Evolutionary conservation across 2,888 invertebrate genomes (phyloP).

Genomic region (Ommatoiulus sabulosus): DNA sequence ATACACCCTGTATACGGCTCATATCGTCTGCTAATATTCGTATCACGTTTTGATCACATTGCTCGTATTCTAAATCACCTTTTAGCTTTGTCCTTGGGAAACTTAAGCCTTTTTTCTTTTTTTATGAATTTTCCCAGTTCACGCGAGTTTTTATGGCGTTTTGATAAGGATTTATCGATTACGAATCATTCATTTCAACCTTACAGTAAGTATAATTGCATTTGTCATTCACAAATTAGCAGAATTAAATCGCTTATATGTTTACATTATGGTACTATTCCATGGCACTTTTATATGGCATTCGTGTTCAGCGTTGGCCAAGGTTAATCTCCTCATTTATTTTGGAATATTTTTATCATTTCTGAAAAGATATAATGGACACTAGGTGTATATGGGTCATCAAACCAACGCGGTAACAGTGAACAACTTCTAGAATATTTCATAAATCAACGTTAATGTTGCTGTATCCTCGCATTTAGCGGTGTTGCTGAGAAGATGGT

Average conservation of each 20-base stretch:
- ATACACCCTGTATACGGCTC: not conserved
- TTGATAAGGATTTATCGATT: slow-evolving; percentile 35
- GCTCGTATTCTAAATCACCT: not conserved
- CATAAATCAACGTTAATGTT: not conserved
- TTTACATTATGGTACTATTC: not conserved
- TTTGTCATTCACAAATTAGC: not conserved
- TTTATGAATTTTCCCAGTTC: slow-evolving; percentile 31
- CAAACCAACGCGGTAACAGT: not conserved
- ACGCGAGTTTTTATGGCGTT: slow-evolving; percentile 38
- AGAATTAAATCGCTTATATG: not conserved
- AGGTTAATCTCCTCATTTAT: not conserved
- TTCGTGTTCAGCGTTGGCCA: not conserved
- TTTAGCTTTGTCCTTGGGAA: slow-evolving; percentile 35
- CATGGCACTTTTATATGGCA: not conserved
- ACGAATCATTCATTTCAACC: slow-evolving; percentile 5
- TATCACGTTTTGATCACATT: not conserved
- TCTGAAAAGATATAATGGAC: slow-evolving; percentile 21
- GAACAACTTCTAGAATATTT: not conserved
- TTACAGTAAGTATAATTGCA: not conserved
- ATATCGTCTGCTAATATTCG: not conserved
- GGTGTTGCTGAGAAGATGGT: slow-evolving; percentile 18
- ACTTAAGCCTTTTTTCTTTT: slow-evolving; percentile 45
- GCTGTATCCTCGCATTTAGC: not conserved
- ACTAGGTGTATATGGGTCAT: slow-evolving; percentile 29
- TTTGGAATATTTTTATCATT: not conserved